Percentiles rank a stretch among this genome's conserved stretches.
phyloP scores from a whole-genome alignment of 2,888 invertebrate species.

The Xiphydria camelus region DNA sequence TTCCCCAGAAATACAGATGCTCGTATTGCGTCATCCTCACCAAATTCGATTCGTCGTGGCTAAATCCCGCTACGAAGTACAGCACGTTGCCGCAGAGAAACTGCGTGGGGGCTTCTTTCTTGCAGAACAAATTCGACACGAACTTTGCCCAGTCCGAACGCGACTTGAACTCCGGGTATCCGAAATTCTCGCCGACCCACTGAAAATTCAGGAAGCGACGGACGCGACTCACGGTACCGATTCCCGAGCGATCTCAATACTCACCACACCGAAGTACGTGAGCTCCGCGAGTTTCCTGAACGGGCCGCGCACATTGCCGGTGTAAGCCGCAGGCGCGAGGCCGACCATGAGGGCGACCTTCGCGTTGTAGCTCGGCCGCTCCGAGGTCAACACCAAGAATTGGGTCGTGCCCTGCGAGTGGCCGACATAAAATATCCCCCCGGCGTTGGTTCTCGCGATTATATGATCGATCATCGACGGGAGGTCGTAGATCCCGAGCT shows the following conservation, averaged over 20 bases:
- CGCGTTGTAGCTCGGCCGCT: slow-evolving; percentile 46
- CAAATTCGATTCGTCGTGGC: slow-evolving; percentile 35
- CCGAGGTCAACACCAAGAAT: slow-evolving; percentile 53
- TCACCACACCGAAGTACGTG: slow-evolving; percentile 52
- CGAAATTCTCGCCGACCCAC: slow-evolving; percentile 53
- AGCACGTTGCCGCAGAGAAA: slow-evolving; percentile 46
- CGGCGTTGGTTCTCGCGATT: slow-evolving; percentile 51
- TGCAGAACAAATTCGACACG: slow-evolving; percentile 45
- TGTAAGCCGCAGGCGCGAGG: slow-evolving; percentile 54
- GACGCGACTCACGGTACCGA: no score
- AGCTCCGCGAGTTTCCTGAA: slow-evolving; percentile 47
- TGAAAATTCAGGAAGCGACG: slow-evolving; percentile 21
- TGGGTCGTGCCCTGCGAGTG: slow-evolving; percentile 63
- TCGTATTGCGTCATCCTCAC: no score
- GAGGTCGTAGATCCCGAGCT: slow-evolving; percentile 60
- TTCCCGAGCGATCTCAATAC: no score
- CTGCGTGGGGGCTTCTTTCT: slow-evolving; percentile 38
- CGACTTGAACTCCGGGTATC: slow-evolving; percentile 49
- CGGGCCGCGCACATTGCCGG: slow-evolving; percentile 49
- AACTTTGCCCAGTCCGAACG: slow-evolving; percentile 50
- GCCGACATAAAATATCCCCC: slow-evolving; percentile 61
- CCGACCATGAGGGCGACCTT: slow-evolving; percentile 47
- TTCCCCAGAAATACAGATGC: no score
- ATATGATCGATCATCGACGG: slow-evolving; percentile 63
- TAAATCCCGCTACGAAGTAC: slow-evolving; percentile 43